These are phyloP conservation scores for Parnassius orleans DNA, from an alignment of 2,888 invertebrate genomes.

Conservation along the genomic window DNA sequence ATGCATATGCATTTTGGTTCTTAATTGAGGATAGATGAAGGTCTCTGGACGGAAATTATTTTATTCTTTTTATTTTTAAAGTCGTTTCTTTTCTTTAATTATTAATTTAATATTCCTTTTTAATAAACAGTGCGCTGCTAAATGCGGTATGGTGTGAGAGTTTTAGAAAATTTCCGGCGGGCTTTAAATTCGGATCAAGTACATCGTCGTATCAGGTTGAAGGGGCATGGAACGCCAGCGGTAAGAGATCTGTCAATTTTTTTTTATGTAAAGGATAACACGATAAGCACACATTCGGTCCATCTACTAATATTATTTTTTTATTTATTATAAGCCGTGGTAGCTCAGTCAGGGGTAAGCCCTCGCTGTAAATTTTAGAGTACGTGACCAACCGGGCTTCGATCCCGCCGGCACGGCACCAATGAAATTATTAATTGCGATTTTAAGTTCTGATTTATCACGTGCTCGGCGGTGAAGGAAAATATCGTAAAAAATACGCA, in stretches of 20 bases:
- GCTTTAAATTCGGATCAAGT: conserved; percentile 11
- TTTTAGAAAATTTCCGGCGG: conserved; percentile 9
- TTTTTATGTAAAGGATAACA: not conserved
- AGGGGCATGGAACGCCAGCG: conserved; percentile 16
- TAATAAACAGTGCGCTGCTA: conserved; percentile 13
- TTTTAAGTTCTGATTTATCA: too few relatives aligned
- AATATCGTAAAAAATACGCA: too few relatives aligned
- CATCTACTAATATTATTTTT: not conserved
- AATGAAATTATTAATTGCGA: too few relatives aligned
- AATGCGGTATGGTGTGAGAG: conserved; percentile 23
- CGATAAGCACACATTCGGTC: not conserved
- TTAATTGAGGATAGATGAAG: too few relatives aligned
- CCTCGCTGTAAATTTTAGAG: too few relatives aligned
- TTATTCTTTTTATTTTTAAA: not conserved
- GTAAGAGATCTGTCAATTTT: not conserved
- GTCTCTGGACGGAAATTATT: too few relatives aligned
- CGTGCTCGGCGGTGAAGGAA: too few relatives aligned
- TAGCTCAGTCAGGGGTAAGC: not conserved
- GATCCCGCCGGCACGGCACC: too few relatives aligned
- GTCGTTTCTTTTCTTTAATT: too few relatives aligned
- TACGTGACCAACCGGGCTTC: too few relatives aligned
- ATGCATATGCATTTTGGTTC: too few relatives aligned
- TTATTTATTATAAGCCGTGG: not conserved
- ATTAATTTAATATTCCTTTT: not conserved
- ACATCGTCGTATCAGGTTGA: conserved; percentile 12